phyloP scores from a whole-genome alignment of 2,888 invertebrate species.

The Onchidella celtica region DNA sequence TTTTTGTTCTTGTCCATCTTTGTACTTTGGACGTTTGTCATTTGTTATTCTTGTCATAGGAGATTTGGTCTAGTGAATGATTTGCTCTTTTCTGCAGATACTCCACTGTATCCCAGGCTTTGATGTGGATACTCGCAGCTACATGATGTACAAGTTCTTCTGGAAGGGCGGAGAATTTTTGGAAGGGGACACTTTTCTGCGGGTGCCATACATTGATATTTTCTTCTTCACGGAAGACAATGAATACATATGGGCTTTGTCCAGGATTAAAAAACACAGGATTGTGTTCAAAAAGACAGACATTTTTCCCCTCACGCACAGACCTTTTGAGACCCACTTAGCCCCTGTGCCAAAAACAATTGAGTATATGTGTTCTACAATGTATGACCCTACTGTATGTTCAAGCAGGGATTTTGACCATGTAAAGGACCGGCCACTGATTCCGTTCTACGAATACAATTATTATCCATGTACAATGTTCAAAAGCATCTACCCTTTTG shows the following conservation, averaged over 20 bases:
- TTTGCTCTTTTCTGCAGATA: slow-evolving; percentile 16
- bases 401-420: slow-evolving; percentile 43
- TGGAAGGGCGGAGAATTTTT: neutral
- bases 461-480: slow-evolving; percentile 26
- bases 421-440: slow-evolving; percentile 20
- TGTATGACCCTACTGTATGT: slow-evolving; percentile 31
- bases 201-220: slow-evolving; percentile 38
- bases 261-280: slow-evolving; percentile 41
- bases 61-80: no score
- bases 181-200: slow-evolving; percentile 10
- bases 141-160: slow-evolving; percentile 52
- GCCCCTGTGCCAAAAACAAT: slow-evolving; percentile 27
- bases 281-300: slow-evolving; percentile 32
- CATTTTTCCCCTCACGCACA: slow-evolving; percentile 32
- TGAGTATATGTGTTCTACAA: slow-evolving; percentile 22
- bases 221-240: slow-evolving; percentile 45
- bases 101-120: slow-evolving; percentile 46
- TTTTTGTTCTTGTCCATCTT: no score
- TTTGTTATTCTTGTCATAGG: no score
- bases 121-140: slow-evolving; percentile 40
- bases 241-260: slow-evolving; percentile 41
- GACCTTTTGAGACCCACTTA: slow-evolving; percentile 33
- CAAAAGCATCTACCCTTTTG: slow-evolving; percentile 34
- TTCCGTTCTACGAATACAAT: slow-evolving; percentile 42
- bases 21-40: no score